Evolutionary conservation across 2,888 invertebrate genomes (phyloP).

Genomic region (Aphelenchoides bicaudatus): DNA sequence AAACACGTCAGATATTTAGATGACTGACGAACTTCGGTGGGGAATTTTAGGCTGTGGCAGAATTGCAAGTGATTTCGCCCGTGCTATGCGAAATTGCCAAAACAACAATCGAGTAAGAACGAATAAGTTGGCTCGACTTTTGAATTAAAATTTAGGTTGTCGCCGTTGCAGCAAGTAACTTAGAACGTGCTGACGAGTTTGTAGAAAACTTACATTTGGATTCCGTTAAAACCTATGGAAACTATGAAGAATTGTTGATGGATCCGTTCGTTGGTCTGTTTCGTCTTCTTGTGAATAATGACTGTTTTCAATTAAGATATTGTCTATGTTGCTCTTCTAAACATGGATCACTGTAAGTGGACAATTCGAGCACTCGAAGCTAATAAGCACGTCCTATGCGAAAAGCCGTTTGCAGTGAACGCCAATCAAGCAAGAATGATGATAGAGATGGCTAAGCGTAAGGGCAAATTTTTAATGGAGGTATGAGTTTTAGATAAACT

Average conservation of each 20-base stretch:
- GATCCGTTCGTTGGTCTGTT: slow-evolving; percentile 64
- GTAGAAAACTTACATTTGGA: slow-evolving; percentile 13
- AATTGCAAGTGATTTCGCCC: slow-evolving; percentile 18
- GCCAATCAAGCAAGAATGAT: slow-evolving; percentile 69
- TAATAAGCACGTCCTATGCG: slow-evolving; percentile 83
- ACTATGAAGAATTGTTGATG: slow-evolving; percentile 61
- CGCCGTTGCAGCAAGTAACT: slow-evolving; percentile 4
- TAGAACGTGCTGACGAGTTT: slow-evolving; percentile 9
- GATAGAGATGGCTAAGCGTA: background rate
- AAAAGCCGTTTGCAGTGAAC: slow-evolving; percentile 82
- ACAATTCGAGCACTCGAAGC: slow-evolving; percentile 73
- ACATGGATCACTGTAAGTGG: slow-evolving; percentile 73
- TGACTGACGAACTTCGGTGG: slow-evolving; percentile 19
- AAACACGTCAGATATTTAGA: too few relatives aligned
- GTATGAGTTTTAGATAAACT: slow-evolving; percentile 34
- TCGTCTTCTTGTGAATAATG: background rate
- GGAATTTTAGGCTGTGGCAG: slow-evolving; percentile 22
- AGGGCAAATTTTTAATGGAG: slow-evolving; percentile 12
- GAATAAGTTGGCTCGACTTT: background rate
- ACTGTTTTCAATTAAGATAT: slow-evolving; percentile 69
- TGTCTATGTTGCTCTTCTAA: slow-evolving; percentile 77
- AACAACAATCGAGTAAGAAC: slow-evolving; percentile 14
- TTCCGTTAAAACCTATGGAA: slow-evolving; percentile 68
- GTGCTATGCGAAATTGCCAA: slow-evolving; percentile 7
- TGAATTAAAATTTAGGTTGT: slow-evolving; percentile 1